Percentiles rank a stretch among this genome's conserved stretches.
Conservation (phyloP, 2,797 vertebrate species). For the Linurgus olivaceus region DNA sequence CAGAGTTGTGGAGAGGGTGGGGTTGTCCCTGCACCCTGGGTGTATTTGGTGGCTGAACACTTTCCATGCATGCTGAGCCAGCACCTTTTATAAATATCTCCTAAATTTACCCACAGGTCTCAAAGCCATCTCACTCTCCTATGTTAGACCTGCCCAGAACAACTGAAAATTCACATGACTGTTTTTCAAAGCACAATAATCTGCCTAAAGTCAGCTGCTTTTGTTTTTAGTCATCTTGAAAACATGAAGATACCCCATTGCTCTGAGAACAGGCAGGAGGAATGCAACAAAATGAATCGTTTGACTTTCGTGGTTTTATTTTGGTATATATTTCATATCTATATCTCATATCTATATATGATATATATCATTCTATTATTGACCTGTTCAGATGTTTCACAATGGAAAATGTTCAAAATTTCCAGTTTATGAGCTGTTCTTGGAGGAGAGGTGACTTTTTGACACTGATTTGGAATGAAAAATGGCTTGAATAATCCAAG, state of each 20-base stretch:
- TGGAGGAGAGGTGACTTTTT: background rate
- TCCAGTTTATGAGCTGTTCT: background rate
- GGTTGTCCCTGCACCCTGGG: fast-evolving
- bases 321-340: background rate
- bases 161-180: background rate
- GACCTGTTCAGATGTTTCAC: background rate
- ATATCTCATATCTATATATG: background rate
- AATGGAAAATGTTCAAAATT: background rate
- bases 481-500: background rate
- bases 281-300: background rate
- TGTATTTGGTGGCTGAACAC: background rate
- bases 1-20: background rate
- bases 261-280: background rate
- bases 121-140: background rate
- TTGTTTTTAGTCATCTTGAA: background rate
- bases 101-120: background rate
- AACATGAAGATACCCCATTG: background rate
- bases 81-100: background rate
- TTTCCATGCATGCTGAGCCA: background rate
- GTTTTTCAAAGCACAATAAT: background rate
- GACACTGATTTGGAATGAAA: constrained; percentile 2
- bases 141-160: fast-evolving
- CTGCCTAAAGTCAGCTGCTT: background rate
- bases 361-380: background rate
- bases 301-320: background rate